Evolutionary conservation across 2,888 invertebrate species (phyloP), one percentile per base, ranked within the genome.

Genomic region (Therioaphis trifolii): DNA sequence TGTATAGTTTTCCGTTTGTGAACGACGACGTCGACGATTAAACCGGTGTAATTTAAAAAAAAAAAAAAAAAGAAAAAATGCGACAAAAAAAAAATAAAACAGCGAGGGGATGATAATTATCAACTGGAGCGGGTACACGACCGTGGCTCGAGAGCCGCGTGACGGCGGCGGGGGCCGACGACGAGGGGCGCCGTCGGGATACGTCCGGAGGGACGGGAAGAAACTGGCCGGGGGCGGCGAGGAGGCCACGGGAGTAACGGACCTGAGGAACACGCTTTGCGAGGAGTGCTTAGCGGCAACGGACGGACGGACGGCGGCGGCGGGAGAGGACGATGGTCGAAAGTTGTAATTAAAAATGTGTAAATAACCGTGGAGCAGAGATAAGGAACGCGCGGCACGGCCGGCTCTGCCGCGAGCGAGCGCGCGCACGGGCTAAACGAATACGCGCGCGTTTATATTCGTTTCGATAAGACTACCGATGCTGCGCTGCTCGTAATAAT

Each of bases 311-410:
- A 21, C 63, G 49, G 55, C 29, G 55, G 9, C 4, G 12, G 27
- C 21, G 71, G 27, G 29, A 35, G 61, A 63, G 49, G 71, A 72
- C 72, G 61, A 74, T 35, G 72, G 80, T 72, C 80, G 80, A 80
- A 72, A 80, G 80, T 82, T 74, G 80, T 82, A 82, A 82, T 82
- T 82, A 82, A 82, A 82, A 82, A 82, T 82, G 80, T 82, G 80
- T 82, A 82, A 82, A 82, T 82, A 82, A 82, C 80, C 80, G 80
- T 82, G 63, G 80, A 71, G 49, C 49, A 7, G 18, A 82, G 80
- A 82, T 82, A 82, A 82, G 80, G 35, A 78, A 63, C 43, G 55
- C 29, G 35, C 49, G 24, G n/a, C n/a, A n/a, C 40, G 46, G 79
- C 79, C 69, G 71, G 43, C 43, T 61, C 43, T 43, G 12, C n/a